Percentiles rank a stretch among this genome's conserved stretches.
Evolutionary conservation across 2,113 vertebrate genomes (phyloP).

Genomic region (Riparia riparia): DNA sequence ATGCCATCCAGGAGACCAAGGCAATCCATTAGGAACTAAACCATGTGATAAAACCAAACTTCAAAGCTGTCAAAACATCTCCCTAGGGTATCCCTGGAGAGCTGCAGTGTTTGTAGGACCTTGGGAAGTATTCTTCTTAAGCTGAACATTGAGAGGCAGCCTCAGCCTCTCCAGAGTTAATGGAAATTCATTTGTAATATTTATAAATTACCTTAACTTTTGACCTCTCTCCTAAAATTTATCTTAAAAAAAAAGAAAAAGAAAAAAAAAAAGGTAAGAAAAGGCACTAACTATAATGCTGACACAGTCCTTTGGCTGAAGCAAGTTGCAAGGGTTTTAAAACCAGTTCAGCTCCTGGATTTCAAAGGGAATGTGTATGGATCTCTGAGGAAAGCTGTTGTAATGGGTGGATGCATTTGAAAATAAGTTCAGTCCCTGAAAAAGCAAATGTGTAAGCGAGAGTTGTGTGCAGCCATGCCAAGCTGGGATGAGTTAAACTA

Average conservation of each 20-base stretch:
- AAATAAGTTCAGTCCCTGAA: background rate
- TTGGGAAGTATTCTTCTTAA: slow-evolving; percentile 61
- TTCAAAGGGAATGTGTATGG: background rate
- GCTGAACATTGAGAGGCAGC: background rate
- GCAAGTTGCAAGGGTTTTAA: background rate
- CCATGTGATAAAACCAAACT: slow-evolving; percentile 65
- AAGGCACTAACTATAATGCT: background rate
- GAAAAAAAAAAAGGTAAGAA: background rate
- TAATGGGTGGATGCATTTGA: background rate
- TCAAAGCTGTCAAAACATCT: slow-evolving; percentile 70
- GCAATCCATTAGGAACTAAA: slow-evolving; percentile 68
- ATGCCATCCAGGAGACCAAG: slow-evolving; percentile 55
- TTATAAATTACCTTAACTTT: slow-evolving; percentile 57
- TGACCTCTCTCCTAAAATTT: slow-evolving; percentile 38
- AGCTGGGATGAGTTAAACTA: background rate
- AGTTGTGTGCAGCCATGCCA: background rate
- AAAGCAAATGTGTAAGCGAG: background rate
- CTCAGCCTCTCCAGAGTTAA: slow-evolving; percentile 10
- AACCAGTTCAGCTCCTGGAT: background rate
- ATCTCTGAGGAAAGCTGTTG: background rate
- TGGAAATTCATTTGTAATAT: slow-evolving; percentile 48
- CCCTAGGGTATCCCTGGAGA: slow-evolving; percentile 51
- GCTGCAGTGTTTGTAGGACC: slow-evolving; percentile 39
- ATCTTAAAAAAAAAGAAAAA: background rate
- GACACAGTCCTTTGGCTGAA: background rate